phyloP scores from a whole-genome alignment of 2,113 vertebrate species.

The Isurus oxyrinchus region DNA sequence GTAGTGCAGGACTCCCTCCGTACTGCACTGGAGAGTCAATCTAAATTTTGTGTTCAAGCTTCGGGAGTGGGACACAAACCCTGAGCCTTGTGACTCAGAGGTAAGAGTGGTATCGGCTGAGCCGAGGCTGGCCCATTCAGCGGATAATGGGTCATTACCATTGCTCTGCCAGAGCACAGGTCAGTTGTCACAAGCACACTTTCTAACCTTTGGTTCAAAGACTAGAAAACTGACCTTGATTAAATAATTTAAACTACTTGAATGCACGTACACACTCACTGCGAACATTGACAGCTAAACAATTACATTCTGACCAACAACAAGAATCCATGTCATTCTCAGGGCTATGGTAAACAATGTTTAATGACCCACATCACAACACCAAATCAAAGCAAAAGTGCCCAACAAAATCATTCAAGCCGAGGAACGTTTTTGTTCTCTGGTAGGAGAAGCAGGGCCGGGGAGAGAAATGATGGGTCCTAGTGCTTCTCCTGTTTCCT shows the following conservation, averaged over 20 bases:
- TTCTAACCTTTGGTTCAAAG: not conserved
- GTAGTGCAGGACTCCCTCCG: not conserved
- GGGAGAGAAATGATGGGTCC: too few relatives aligned
- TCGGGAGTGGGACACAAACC: not conserved
- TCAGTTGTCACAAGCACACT: not conserved
- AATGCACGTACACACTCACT: not conserved
- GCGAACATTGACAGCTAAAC: not conserved
- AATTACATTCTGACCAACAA: not conserved
- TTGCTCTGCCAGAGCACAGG: not conserved
- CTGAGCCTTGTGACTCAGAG: not conserved
- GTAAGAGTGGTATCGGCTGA: too few relatives aligned
- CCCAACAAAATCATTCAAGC: not conserved
- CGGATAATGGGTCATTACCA: not conserved
- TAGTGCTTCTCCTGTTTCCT: too few relatives aligned
- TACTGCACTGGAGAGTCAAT: not conserved
- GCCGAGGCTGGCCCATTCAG: not conserved
- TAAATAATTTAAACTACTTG: not conserved
- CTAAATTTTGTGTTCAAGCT: not conserved
- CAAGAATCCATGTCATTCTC: not conserved
- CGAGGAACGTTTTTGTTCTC: too few relatives aligned
- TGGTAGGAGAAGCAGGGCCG: too few relatives aligned
- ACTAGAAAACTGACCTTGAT: not conserved
- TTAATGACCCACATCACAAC: not conserved
- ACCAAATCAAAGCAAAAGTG: not conserved
- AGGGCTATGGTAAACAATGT: not conserved